Conservation (phyloP, 2,888 invertebrate genomes). For the Chromoteleia sp. region DNA sequence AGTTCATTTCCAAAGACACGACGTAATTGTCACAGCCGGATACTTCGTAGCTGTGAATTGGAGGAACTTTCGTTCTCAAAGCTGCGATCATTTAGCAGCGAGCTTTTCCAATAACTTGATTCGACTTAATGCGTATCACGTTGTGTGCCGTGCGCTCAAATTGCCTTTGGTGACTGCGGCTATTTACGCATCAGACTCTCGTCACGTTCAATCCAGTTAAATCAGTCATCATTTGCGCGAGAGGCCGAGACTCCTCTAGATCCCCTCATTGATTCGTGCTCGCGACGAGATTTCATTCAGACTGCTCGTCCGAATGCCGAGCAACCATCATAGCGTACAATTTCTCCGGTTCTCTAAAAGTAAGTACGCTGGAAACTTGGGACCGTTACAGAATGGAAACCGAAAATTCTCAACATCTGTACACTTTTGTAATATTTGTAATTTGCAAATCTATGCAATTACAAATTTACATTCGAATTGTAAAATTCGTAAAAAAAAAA, state of each 20-base stretch:
- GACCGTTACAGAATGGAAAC: too few relatives aligned
- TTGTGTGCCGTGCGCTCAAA: constrained; percentile 58
- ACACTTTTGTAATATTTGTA: too few relatives aligned
- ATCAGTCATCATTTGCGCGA: constrained; percentile 74
- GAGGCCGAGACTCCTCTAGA: constrained; percentile 34
- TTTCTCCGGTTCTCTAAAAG: background rate
- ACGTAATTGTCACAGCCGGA: constrained; percentile 1
- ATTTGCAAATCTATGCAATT: too few relatives aligned
- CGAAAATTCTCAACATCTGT: too few relatives aligned
- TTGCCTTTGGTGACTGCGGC: constrained; percentile 77
- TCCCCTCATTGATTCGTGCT: constrained; percentile 33
- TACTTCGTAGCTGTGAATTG: background rate
- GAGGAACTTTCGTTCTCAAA: background rate
- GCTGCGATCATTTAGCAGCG: constrained; percentile 2
- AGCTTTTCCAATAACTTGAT: constrained; percentile 28
- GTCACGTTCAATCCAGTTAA: constrained; percentile 76
- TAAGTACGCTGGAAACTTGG: too few relatives aligned
- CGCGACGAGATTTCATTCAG: constrained; percentile 40
- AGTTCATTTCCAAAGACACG: background rate
- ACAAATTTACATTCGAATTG: too few relatives aligned
- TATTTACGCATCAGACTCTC: constrained; percentile 76
- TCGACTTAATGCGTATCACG: constrained; percentile 15
- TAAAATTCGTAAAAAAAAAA: too few relatives aligned
- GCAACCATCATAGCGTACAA: too few relatives aligned
- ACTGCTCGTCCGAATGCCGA: background rate